Evolutionary conservation across 2,797 vertebrate species (phyloP).

Genomic region (Tiaroga cobitis): DNA sequence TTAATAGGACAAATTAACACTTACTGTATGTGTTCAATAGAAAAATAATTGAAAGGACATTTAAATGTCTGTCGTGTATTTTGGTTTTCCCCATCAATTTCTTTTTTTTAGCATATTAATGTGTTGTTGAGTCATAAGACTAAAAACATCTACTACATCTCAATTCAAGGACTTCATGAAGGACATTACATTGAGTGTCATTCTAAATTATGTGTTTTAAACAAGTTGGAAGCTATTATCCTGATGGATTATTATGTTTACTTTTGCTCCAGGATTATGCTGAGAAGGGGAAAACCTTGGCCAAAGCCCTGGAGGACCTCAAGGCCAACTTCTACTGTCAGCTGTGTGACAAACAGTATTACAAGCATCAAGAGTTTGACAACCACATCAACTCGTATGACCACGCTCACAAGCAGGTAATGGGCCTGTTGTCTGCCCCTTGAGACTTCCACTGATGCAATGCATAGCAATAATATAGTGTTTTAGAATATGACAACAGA

Average conservation of each 20-base stretch:
- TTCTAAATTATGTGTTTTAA: conserved; percentile 14
- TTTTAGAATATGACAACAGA: conserved; percentile 42
- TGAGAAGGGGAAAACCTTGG: conserved; percentile 86
- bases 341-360: conserved; percentile 96
- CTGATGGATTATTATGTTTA: conserved; percentile 27
- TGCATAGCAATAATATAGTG: conserved; percentile 24
- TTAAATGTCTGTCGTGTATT: background rate
- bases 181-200: background rate
- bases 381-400: conserved; percentile 99
- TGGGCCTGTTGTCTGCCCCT: conserved; percentile 5
- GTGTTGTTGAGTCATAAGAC: background rate
- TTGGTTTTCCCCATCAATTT: too few species aligned
- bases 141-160: background rate
- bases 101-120: background rate
- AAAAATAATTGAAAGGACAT: background rate
- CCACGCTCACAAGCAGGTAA: conserved; percentile 97
- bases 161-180: background rate
- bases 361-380: conserved; percentile 96
- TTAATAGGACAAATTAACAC: background rate
- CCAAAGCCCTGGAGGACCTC: conserved; percentile 86
- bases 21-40: background rate
- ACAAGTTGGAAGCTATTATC: background rate
- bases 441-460: conserved; percentile 29
- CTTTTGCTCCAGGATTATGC: conserved; percentile 80
- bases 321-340: conserved; percentile 95